These are phyloP conservation scores for Microdon myrmicae DNA, from an alignment of 2,888 invertebrate genomes.

Conservation along the genomic window DNA sequence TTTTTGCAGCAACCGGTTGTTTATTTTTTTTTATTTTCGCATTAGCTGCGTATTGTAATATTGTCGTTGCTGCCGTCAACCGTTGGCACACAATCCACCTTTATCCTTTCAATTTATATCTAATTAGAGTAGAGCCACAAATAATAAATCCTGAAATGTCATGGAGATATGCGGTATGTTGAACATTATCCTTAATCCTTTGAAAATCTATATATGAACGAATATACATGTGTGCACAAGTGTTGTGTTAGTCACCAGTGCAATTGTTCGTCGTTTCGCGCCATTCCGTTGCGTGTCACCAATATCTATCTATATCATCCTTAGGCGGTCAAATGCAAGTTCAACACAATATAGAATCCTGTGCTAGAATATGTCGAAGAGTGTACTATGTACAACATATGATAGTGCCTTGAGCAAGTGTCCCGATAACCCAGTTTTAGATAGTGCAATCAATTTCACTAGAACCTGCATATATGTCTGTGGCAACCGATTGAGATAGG, in stretches of 20 bases:
- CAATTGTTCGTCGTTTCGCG: slow-evolving; percentile 31
- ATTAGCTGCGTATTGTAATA: no score
- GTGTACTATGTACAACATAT: no score
- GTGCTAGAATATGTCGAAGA: background rate
- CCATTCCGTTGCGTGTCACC: no score
- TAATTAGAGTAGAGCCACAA: slow-evolving; percentile 8
- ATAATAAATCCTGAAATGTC: slow-evolving; percentile 38
- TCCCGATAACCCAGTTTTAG: slow-evolving; percentile 47
- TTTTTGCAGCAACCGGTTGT: no score
- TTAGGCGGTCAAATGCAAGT: slow-evolving; percentile 5
- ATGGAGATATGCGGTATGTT: slow-evolving; percentile 52
- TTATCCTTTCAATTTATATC: no score
- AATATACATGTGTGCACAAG: slow-evolving; percentile 3
- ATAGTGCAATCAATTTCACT: slow-evolving; percentile 32
- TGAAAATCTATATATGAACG: slow-evolving; percentile 5
- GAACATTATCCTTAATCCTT: no score
- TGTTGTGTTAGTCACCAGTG: slow-evolving; percentile 20
- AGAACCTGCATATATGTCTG: slow-evolving; percentile 20
- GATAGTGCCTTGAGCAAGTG: slow-evolving; percentile 39
- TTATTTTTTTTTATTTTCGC: no score
- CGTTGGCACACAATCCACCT: no score
- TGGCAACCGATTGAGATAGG: background rate
- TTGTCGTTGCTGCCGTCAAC: no score
- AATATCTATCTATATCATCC: no score
- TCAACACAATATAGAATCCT: background rate